Conservation (phyloP, 2,888 invertebrate species). For the Cataglyphis rosenhaueri region DNA sequence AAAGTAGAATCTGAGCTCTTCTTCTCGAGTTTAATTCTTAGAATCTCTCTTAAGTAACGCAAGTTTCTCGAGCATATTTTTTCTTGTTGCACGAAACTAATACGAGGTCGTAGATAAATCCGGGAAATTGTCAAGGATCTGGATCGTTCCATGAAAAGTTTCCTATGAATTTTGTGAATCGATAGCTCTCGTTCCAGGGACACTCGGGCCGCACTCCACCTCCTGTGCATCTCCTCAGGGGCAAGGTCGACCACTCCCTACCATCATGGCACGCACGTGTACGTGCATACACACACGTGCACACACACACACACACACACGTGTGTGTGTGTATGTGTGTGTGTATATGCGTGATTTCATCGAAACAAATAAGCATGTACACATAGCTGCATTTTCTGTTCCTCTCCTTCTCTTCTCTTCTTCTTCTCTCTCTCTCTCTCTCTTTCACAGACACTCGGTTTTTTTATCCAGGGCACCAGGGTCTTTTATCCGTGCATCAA, state of each 20-base stretch:
- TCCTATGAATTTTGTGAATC: slow-evolving; percentile 31
- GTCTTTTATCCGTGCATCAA: slow-evolving; percentile 16
- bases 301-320: not conserved
- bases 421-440: not conserved
- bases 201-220: slow-evolving; percentile 13
- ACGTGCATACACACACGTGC: not conserved
- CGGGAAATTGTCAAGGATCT: not conserved
- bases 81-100: not conserved
- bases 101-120: not conserved
- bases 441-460: slow-evolving; percentile 31
- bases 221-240: slow-evolving; percentile 66
- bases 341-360: not conserved
- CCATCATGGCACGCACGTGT: slow-evolving; percentile 25
- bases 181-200: slow-evolving; percentile 15
- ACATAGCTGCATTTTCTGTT: slow-evolving; percentile 49
- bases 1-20: slow-evolving; percentile 11
- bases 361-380: slow-evolving; percentile 28
- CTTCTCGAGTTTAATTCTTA: slow-evolving; percentile 14
- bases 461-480: slow-evolving; percentile 40
- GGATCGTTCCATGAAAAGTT: not conserved
- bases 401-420: not conserved
- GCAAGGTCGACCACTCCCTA: slow-evolving; percentile 72
- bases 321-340: no score
- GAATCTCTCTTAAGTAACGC: not conserved
- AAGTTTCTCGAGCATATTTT: not conserved